Conservation (phyloP, 2,113 vertebrate species). For the Machaerirhynchus nigripectus region DNA sequence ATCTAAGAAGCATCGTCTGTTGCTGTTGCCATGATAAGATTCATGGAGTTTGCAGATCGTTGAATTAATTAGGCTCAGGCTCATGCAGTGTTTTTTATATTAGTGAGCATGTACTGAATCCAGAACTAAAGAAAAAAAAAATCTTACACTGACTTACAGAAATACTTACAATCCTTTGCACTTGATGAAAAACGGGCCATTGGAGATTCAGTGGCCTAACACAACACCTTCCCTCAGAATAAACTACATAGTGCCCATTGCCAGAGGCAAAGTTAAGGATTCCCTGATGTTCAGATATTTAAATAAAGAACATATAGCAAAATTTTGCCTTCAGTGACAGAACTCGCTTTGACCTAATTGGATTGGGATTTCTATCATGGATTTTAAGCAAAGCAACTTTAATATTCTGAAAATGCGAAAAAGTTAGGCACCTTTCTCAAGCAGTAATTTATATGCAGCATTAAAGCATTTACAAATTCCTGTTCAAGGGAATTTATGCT, state of each 20-base stretch:
- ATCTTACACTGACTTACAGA: neutral
- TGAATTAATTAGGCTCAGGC: constrained; percentile 49
- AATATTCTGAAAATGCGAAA: neutral
- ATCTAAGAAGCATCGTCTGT: constrained; percentile 49
- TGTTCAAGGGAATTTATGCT: neutral
- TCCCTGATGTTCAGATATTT: neutral
- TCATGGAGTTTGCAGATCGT: constrained; percentile 16
- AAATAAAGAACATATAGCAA: neutral
- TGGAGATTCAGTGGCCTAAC: neutral
- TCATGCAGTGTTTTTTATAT: constrained; percentile 33
- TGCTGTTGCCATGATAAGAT: constrained; percentile 41
- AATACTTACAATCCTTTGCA: neutral
- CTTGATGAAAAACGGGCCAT: neutral
- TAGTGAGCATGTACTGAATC: constrained; percentile 30
- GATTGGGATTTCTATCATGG: neutral
- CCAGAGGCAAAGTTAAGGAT: neutral
- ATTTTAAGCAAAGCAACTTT: neutral
- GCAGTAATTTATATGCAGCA: neutral
- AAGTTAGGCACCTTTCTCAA: neutral
- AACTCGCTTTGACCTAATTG: neutral
- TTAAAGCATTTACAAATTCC: neutral
- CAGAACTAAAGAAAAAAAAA: neutral
- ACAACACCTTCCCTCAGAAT: neutral
- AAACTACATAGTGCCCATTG: neutral
- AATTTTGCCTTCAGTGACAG: neutral